Evolutionary conservation across 2,797 vertebrate genomes (phyloP).

Genomic region (Setipinna tenuifilis): DNA sequence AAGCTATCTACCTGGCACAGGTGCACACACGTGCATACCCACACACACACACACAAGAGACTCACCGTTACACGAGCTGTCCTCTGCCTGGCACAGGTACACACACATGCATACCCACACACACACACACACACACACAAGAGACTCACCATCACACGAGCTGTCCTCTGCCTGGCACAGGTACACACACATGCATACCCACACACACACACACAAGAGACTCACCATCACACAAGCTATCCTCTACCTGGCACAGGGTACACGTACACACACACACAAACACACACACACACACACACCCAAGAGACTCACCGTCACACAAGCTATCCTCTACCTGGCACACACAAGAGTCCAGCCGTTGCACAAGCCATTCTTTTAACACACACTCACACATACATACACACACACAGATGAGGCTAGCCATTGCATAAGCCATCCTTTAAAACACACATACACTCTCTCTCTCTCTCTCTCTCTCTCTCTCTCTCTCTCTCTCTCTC

Average conservation of each 20-base stretch:
- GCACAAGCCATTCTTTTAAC: no score
- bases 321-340: no score
- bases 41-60: background rate
- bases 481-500: no score
- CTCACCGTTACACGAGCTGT: background rate
- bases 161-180: background rate
- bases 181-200: background rate
- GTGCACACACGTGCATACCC: background rate
- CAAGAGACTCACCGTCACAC: no score
- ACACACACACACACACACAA: background rate
- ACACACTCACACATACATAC: no score
- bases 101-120: background rate
- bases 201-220: background rate
- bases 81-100: background rate
- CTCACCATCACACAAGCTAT: background rate
- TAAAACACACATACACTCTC: no score
- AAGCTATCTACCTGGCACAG: no score
- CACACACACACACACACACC: background rate
- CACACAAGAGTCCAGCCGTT: no score
- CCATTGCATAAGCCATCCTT: no score
- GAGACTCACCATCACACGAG: background rate
- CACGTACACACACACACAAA: slow-evolving; percentile 8
- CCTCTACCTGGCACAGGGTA: background rate
- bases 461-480: no score
- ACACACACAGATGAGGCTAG: no score